Conservation (phyloP, 2,113 vertebrate genomes). For the Gymnobelideus leadbeateri region DNA sequence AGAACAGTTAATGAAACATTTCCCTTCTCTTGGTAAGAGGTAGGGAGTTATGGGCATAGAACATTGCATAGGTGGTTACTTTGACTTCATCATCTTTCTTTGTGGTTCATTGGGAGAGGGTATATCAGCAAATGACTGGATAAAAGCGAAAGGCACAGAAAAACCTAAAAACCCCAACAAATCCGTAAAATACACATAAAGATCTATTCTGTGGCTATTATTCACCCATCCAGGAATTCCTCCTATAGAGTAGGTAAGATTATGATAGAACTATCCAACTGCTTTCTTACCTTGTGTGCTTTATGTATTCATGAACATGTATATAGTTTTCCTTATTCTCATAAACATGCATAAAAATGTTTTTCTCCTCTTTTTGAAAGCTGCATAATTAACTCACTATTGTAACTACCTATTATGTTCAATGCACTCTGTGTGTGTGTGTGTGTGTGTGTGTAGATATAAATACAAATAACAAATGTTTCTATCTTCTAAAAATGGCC, state of each 20-base stretch:
- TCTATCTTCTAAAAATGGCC: background rate
- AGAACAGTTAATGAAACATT: background rate
- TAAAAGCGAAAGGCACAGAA: too few species aligned
- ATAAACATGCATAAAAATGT: too few species aligned
- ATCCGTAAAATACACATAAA: background rate
- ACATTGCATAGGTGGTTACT: too few species aligned
- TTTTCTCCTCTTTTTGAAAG: background rate
- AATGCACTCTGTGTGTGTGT: background rate
- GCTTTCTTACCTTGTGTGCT: background rate
- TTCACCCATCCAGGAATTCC: background rate
- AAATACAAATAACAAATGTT: background rate
- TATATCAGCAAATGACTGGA: too few species aligned
- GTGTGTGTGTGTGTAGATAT: background rate
- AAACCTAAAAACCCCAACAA: too few species aligned
- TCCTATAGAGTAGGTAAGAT: background rate
- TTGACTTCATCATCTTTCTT: too few species aligned
- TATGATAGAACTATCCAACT: background rate
- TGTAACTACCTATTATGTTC: background rate
- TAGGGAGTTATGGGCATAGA: too few species aligned
- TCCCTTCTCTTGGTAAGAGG: too few species aligned
- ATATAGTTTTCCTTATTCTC: background rate
- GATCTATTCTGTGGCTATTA: background rate
- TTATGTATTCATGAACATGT: background rate
- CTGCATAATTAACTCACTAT: background rate
- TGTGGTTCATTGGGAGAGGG: too few species aligned